These are phyloP conservation scores for Monomorium pharaonis DNA, from an alignment of 1,140 invertebrate genomes.

Conservation along the genomic window DNA sequence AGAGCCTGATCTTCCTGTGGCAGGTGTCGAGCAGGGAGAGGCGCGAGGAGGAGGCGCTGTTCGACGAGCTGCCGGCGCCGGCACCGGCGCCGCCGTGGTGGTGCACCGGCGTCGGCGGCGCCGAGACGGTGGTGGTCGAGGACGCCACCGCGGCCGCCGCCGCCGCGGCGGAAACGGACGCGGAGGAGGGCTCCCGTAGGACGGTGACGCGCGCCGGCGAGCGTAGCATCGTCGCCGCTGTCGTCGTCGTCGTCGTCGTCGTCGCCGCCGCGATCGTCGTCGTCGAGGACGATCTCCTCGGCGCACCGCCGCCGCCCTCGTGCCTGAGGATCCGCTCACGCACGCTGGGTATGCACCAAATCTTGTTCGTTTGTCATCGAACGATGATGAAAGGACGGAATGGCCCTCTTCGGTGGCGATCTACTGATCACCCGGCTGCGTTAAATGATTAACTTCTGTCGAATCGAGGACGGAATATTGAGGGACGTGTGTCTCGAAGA, in stretches of 20 bases:
- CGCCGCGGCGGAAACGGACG: conserved; percentile 64
- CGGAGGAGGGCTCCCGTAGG: conserved; percentile 69
- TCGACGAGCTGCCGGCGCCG: conserved; percentile 82
- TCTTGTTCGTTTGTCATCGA: conserved; percentile 74
- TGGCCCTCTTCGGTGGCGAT: neutral
- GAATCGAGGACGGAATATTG: conserved; percentile 27
- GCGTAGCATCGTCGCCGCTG: conserved; percentile 78
- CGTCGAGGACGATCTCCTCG: conserved; percentile 70
- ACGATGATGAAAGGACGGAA: conserved; percentile 42
- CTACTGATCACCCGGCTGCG: neutral
- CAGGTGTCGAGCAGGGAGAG: conserved; percentile 89
- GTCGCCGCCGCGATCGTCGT: conserved; percentile 63
- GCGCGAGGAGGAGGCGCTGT: conserved; percentile 79
- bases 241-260: conserved; percentile 61
- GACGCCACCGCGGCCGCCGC: conserved; percentile 60
- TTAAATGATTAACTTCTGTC: neutral
- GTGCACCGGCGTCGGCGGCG: conserved; percentile 80
- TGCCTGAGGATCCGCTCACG: conserved; percentile 74
- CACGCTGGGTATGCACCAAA: conserved; percentile 78
- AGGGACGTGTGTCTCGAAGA: neutral
- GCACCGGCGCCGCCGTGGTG: conserved; percentile 72
- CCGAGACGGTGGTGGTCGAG: conserved; percentile 78
- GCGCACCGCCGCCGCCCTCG: conserved; percentile 69
- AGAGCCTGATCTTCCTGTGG: conserved; percentile 89
- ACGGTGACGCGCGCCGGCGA: conserved; percentile 78